Conservation (phyloP, 1,140 invertebrate genomes). For the Drosophila rhopaloa region DNA sequence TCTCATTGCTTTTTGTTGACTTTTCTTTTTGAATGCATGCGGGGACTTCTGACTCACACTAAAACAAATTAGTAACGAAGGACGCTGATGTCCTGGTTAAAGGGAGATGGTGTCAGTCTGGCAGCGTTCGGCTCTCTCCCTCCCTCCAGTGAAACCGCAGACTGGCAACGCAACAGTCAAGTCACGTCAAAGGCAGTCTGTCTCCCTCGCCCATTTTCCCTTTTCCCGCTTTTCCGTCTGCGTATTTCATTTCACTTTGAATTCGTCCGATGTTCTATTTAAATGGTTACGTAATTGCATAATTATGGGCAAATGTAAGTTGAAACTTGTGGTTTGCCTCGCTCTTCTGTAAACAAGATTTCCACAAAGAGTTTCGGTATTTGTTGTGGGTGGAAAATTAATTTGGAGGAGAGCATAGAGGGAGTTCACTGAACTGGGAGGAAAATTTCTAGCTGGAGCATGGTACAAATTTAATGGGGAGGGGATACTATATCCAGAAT, state of each 20-base stretch:
- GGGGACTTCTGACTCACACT: conserved; percentile 17
- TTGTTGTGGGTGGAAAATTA: conserved; percentile 29
- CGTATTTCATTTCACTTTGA: conserved; percentile 69
- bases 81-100: neutral
- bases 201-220: conserved; percentile 10
- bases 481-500: conserved; percentile 17
- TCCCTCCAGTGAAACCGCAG: conserved; percentile 57
- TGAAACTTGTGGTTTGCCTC: conserved; percentile 45
- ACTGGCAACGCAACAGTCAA: conserved; percentile 61
- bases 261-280: conserved; percentile 76
- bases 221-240: conserved; percentile 19
- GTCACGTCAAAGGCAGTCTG: conserved; percentile 64
- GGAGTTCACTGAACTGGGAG: conserved; percentile 37
- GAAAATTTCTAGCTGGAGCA: neutral
- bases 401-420: conserved; percentile 4
- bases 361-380: conserved; percentile 38
- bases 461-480: conserved; percentile 1
- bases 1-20: conserved; percentile 16
- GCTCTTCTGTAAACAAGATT: conserved; percentile 25
- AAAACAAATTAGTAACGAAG: conserved; percentile 58
- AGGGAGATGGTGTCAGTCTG: conserved; percentile 28
- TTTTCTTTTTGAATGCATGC: conserved; percentile 22
- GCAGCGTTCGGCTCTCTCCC: conserved; percentile 12
- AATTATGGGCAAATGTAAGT: conserved; percentile 74
- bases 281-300: conserved; percentile 82